Evolutionary conservation across 2,113 vertebrate genomes (phyloP), one percentile per base, ranked within the genome.

Genomic region (Uria lomvia): DNA sequence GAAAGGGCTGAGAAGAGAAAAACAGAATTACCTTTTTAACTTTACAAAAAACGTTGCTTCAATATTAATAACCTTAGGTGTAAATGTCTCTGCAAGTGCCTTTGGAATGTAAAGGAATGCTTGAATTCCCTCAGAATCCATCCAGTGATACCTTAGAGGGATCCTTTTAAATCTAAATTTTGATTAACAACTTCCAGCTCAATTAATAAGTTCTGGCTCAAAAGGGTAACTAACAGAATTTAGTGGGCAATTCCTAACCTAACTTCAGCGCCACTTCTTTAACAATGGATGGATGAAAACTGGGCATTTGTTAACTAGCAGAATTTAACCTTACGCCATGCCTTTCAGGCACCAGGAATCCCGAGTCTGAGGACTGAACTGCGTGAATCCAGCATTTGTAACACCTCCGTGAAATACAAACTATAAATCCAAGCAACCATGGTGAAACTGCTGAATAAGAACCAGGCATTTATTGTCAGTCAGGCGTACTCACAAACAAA

Each of bases 341-440:
- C 36, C 47, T 86, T 75, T 67, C 9, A 14, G 78, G 75, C 49
- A 92, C 53, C 84, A 66, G 32, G 68, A 91, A 42, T 72, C n/a
- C 47, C 17, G 6, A 50, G 38, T 15, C 50, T 40, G 38, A 72
- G 74, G 66, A 85, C 71, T 72, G 78, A 34, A 27, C 55, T 34
- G 36, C 50, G 77, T 20, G 70, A 86, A 67, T 52, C 87, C 89
- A 85, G 49, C 63, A 40, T 47, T 59, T 71, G 27, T 86, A 84
- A 65, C 70, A 60, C 45, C 36, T 94, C 81, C 74, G 72, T 88
- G 65, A 86, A 95, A 94, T 3, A 32, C 83, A 88, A 97, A 87
- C 90, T 85, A 63, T 27, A 91, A 89, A 93, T 74, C 92, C 85
- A 92, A 87, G 91, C 91, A 94, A 92, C 80, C 45, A 15, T 53